Evolutionary conservation across 2,888 invertebrate species (phyloP).

Genomic region (Agrochola litura): DNA sequence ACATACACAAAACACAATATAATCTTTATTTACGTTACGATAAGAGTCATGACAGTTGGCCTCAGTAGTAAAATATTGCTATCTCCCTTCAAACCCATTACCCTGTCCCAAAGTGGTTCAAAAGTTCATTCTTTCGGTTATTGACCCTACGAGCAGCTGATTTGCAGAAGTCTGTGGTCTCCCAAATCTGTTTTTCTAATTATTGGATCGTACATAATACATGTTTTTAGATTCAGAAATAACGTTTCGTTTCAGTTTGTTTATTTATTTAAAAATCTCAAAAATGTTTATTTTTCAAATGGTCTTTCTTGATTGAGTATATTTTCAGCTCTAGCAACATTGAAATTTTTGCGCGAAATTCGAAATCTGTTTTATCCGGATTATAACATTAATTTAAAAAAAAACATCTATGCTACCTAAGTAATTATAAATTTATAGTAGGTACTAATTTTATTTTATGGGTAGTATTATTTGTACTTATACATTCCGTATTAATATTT

Average conservation of each 20-base stretch:
- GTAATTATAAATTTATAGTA: neutral
- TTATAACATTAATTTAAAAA: too few relatives aligned
- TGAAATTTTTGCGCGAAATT: slow-evolving; percentile 46
- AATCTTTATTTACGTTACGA: neutral
- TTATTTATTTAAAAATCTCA: neutral
- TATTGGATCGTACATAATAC: neutral
- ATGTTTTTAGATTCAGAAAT: too few relatives aligned
- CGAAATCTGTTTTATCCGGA: slow-evolving; percentile 4
- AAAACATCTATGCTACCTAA: neutral
- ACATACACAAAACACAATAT: slow-evolving; percentile 38
- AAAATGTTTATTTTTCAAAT: neutral
- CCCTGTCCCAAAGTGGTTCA: slow-evolving; percentile 56
- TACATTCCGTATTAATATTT: neutral
- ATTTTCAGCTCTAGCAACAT: slow-evolving; percentile 26
- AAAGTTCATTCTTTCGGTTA: slow-evolving; percentile 67
- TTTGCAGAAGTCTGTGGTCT: slow-evolving; percentile 22
- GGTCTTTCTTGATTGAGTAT: too few relatives aligned
- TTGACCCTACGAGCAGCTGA: slow-evolving; percentile 74
- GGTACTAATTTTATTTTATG: neutral
- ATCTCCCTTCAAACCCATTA: slow-evolving; percentile 62
- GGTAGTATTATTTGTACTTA: neutral
- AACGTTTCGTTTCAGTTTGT: neutral
- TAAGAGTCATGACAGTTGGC: slow-evolving; percentile 52
- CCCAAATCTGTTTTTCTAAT: neutral
- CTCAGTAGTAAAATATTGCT: slow-evolving; percentile 51